phyloP scores from a whole-genome alignment of 2,888 invertebrate genomes.

The Zootermopsis nevadensis region DNA sequence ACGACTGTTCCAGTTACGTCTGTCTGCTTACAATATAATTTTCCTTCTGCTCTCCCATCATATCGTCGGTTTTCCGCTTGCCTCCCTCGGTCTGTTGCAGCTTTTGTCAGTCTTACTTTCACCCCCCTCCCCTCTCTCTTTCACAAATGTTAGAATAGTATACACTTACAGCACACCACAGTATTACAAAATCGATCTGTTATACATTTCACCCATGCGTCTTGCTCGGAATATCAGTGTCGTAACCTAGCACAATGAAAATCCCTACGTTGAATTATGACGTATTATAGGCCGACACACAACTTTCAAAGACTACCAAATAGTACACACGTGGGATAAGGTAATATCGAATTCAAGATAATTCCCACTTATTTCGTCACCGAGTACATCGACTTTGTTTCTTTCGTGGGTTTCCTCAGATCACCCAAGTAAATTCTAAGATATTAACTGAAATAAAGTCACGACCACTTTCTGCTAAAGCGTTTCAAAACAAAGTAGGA shows the following conservation, averaged over 20 bases:
- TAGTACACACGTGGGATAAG: too few species aligned
- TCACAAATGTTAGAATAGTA: conserved; percentile 10
- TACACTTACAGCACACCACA: not conserved
- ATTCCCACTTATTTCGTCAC: too few species aligned
- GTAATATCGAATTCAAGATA: too few species aligned
- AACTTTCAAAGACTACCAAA: too few species aligned
- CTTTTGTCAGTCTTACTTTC: conserved; percentile 11
- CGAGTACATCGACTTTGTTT: too few species aligned
- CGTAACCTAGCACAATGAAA: not conserved
- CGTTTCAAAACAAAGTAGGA: too few species aligned
- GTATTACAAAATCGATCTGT: not conserved
- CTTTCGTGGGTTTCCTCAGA: too few species aligned
- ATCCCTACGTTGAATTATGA: too few species aligned
- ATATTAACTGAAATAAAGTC: too few species aligned
- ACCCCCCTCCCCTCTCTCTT: not conserved
- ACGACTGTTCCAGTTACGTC: not conserved
- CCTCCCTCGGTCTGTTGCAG: conserved; percentile 1
- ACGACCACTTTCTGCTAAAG: too few species aligned
- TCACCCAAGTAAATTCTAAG: too few species aligned
- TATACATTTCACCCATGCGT: conserved; percentile 12
- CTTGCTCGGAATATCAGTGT: not conserved
- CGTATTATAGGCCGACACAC: too few species aligned
- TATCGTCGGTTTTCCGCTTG: not conserved
- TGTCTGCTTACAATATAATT: conserved; percentile 24
- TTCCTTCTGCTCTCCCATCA: not conserved